Conservation (phyloP, 37 sponge, comb jelly and placozoan species). For the Bolinopsis microptera region DNA sequence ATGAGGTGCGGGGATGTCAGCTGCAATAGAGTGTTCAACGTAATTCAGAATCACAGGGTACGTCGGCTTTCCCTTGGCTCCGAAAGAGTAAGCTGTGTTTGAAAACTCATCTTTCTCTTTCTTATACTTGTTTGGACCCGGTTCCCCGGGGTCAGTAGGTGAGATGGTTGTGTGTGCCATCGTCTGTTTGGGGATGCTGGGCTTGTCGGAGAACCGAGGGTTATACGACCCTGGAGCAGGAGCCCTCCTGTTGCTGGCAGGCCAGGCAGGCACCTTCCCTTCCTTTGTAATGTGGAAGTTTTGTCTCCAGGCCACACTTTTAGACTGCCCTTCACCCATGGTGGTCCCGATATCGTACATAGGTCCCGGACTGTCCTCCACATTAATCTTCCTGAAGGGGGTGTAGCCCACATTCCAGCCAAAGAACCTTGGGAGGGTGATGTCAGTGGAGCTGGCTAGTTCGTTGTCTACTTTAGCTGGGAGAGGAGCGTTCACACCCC, state of each 20-base stretch:
- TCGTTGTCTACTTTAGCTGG: constrained; percentile 26
- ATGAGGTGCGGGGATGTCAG: constrained; percentile 1
- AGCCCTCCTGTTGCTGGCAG: constrained; percentile 39
- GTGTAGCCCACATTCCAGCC: constrained; percentile 37
- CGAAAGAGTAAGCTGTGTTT: background rate
- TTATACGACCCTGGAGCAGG: constrained; percentile 50
- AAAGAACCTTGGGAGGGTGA: constrained; percentile 27
- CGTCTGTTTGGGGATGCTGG: background rate
- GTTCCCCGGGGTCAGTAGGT: constrained; percentile 10
- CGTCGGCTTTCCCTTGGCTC: constrained; percentile 20
- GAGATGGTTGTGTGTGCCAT: background rate
- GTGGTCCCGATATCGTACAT: background rate
- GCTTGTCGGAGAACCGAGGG: constrained; percentile 63
- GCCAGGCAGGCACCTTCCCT: constrained; percentile 60
- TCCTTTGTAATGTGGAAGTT: constrained; percentile 17
- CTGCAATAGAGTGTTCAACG: background rate
- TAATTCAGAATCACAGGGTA: constrained; percentile 49
- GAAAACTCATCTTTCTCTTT: constrained; percentile 8
- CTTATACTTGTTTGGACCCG: constrained; percentile 33
- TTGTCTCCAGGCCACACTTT: constrained; percentile 55
- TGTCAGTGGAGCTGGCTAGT: background rate
- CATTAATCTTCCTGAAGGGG: constrained; percentile 23
- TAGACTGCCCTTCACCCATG: background rate
- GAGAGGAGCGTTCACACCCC: background rate
- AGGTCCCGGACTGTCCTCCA: constrained; percentile 56